Percentiles rank a stretch among this genome's conserved stretches.
Evolutionary conservation across 2,797 vertebrate genomes (phyloP).

Genomic region (Amniataba percoides): DNA sequence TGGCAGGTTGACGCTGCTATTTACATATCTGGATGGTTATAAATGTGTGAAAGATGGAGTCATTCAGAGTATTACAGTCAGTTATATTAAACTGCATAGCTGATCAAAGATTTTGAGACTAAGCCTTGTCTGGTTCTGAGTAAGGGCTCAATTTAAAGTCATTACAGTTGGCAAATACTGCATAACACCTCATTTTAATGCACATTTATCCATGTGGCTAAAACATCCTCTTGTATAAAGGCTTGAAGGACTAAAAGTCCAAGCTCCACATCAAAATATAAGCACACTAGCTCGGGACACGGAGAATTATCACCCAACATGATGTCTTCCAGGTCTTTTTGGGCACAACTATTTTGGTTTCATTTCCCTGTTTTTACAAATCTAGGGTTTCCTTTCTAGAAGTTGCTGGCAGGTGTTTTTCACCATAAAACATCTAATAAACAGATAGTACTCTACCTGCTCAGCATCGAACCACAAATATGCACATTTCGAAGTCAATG

Average conservation of each 20-base stretch:
- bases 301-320: background rate
- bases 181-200: background rate
- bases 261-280: background rate
- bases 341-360: background rate
- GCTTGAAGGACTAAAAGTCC: background rate
- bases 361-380: background rate
- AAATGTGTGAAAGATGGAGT: conserved; percentile 45
- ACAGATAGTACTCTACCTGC: background rate
- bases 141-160: conserved; percentile 6
- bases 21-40: conserved; percentile 60
- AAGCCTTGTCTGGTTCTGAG: background rate
- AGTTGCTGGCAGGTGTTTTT: rapidly evolving
- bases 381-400: background rate
- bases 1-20: conserved; percentile 56
- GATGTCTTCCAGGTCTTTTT: background rate
- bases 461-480: background rate
- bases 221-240: background rate
- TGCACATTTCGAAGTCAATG: background rate
- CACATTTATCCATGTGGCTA: background rate
- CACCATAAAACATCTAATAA: background rate
- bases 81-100: conserved; percentile 21
- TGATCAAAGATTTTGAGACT: conserved; percentile 27
- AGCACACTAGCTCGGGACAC: background rate
- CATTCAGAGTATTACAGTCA: conserved; percentile 35
- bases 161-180: background rate